Percentiles rank a stretch among this genome's conserved stretches.
Evolutionary conservation across 2,888 invertebrate genomes (phyloP).

Genomic region (Hirtodrosophila confusa): DNA sequence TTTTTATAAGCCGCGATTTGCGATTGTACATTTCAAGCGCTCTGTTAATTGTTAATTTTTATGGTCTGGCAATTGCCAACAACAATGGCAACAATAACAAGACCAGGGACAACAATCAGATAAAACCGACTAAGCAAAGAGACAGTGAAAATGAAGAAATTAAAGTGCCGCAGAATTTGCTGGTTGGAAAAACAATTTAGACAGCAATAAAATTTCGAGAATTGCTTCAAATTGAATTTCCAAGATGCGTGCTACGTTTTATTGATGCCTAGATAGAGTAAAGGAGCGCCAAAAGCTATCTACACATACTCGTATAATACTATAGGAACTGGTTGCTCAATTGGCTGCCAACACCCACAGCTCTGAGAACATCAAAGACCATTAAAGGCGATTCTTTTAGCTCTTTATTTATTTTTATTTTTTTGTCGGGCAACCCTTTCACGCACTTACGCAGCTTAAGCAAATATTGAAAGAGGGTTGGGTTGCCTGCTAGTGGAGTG

Average conservation of each 20-base stretch:
- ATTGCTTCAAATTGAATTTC: conserved; percentile 71
- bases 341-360: conserved; percentile 64
- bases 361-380: conserved; percentile 66
- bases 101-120: conserved; percentile 39
- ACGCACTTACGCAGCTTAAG: conserved; percentile 68
- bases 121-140: conserved; percentile 26
- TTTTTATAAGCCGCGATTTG: conserved; percentile 80
- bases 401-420: conserved; percentile 13
- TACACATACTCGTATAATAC: conserved; percentile 1
- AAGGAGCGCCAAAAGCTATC: conserved; percentile 22
- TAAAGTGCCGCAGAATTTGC: conserved; percentile 49
- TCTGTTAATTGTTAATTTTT: conserved; percentile 82
- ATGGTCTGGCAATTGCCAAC: conserved; percentile 79
- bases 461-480: conserved; percentile 38
- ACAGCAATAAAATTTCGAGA: conserved; percentile 73
- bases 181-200: conserved; percentile 72
- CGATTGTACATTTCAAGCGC: conserved; percentile 65
- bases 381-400: conserved; percentile 62
- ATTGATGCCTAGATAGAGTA: conserved; percentile 55
- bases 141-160: conserved; percentile 67
- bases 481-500: conserved; percentile 27
- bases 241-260: conserved; percentile 54
- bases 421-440: conserved; percentile 62
- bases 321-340: conserved; percentile 26
- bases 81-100: conserved; percentile 29